Conservation (phyloP, 2,888 invertebrate genomes). For the Bugulina stolonifera region DNA sequence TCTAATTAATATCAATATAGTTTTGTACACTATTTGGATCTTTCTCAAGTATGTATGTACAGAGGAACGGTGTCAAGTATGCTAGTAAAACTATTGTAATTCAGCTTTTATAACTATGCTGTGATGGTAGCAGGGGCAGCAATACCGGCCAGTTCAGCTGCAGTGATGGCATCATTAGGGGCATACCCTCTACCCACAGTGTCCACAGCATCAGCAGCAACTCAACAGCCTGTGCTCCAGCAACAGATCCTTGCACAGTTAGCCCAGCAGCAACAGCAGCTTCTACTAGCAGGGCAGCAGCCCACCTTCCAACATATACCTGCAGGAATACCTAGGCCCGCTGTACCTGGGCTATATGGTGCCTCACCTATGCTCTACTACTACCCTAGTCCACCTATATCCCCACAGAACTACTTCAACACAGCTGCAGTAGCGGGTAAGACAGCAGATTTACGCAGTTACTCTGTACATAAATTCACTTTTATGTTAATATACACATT, state of each 20-base stretch:
- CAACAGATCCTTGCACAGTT: conserved; percentile 19
- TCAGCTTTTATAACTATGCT: too few relatives aligned
- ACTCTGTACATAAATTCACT: background rate
- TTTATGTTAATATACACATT: too few relatives aligned
- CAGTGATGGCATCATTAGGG: background rate
- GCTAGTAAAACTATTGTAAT: too few relatives aligned
- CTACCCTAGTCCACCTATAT: conserved; percentile 91
- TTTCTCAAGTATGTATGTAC: too few relatives aligned
- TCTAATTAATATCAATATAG: too few relatives aligned
- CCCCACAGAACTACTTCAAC: conserved; percentile 73
- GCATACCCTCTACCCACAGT: conserved; percentile 9
- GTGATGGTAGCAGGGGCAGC: background rate
- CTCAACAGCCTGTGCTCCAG: conserved; percentile 22
- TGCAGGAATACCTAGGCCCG: conserved; percentile 32
- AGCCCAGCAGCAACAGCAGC: conserved; percentile 12
- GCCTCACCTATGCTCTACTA: conserved; percentile 68
- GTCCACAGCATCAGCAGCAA: conserved; percentile 8
- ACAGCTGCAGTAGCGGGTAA: conserved; percentile 33
- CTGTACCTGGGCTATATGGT: conserved; percentile 34
- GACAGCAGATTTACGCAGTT: background rate
- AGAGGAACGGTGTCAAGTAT: too few relatives aligned
- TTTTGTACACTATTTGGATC: too few relatives aligned
- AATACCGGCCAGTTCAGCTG: background rate
- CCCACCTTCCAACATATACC: conserved; percentile 32
- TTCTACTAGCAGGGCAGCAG: conserved; percentile 23